Evolutionary conservation across 2,888 invertebrate genomes (phyloP).

Genomic region (Ceraclea dissimilis): DNA sequence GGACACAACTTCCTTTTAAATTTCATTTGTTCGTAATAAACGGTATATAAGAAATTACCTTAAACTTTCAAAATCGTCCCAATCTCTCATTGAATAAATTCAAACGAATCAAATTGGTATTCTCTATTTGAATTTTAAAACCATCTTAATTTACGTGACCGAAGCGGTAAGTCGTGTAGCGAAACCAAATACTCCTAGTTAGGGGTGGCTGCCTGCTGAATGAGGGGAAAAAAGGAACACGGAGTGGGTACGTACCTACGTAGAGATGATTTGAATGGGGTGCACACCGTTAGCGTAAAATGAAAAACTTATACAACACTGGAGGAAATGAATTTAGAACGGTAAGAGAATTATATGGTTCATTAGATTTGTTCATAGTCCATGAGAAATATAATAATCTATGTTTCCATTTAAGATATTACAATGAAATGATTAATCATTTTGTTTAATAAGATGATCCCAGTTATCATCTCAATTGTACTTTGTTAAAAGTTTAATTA

Average conservation of each 20-base stretch:
- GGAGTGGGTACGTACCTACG: neutral
- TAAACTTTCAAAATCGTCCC: neutral
- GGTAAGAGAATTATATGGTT: neutral
- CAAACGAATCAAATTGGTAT: slow-evolving; percentile 1
- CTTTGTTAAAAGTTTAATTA: too few relatives aligned
- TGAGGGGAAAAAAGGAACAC: neutral
- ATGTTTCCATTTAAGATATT: too few relatives aligned
- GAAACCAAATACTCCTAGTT: neutral
- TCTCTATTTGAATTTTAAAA: slow-evolving; percentile 1
- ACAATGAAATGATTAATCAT: too few relatives aligned
- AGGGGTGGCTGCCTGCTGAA: neutral
- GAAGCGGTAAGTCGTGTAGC: neutral
- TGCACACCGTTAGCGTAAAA: neutral
- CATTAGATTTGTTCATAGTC: too few relatives aligned
- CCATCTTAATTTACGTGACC: slow-evolving; percentile 3
- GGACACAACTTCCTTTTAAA: neutral
- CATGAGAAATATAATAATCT: too few relatives aligned
- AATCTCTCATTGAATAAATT: slow-evolving; percentile 2
- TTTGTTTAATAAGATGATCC: too few relatives aligned
- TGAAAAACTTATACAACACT: neutral
- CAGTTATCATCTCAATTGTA: too few relatives aligned
- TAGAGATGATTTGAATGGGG: neutral
- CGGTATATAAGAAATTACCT: neutral
- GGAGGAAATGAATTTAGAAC: neutral
- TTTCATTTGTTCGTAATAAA: neutral